A percentile compares a stretch with the other conserved stretches of the same genome.
Evolutionary conservation across 2,888 invertebrate genomes (phyloP).

Genomic region (Mamestra brassicae): DNA sequence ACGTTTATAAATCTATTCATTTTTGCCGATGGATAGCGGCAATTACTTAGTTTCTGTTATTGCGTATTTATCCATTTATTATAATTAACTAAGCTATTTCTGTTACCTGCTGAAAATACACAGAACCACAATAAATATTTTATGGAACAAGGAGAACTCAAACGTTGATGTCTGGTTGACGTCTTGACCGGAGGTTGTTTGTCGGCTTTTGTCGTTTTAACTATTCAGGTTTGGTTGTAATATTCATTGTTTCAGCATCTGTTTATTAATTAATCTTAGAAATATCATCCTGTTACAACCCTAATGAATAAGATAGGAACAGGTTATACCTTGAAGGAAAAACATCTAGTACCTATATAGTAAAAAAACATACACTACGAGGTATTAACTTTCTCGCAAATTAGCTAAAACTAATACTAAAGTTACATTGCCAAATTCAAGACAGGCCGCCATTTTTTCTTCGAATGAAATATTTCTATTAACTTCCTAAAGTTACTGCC

Average conservation of each 20-base stretch:
- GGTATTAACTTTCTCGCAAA: neutral
- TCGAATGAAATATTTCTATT: neutral
- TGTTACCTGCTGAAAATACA: neutral
- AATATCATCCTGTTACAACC: neutral
- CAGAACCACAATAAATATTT: constrained; percentile 17
- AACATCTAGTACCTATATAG: neutral
- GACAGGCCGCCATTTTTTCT: neutral
- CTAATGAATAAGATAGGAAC: neutral
- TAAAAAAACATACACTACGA: neutral
- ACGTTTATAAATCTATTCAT: neutral
- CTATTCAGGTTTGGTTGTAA: constrained; percentile 24
- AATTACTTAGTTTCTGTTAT: neutral
- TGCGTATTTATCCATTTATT: too few relatives aligned
- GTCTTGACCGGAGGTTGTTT: constrained; percentile 6
- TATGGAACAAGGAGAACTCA: constrained; percentile 11
- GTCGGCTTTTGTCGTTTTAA: neutral
- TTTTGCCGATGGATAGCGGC: neutral
- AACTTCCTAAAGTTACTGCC: constrained; percentile 13
- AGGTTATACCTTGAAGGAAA: neutral
- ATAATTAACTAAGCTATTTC: too few relatives aligned
- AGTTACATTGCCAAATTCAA: too few relatives aligned
- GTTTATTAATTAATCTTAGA: neutral
- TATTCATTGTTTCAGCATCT: constrained; percentile 6
- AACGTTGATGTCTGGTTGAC: constrained; percentile 7
- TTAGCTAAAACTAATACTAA: neutral